Evolutionary conservation across 2,888 invertebrate genomes (phyloP).

Genomic region (Malthinus seriepunctatus): DNA sequence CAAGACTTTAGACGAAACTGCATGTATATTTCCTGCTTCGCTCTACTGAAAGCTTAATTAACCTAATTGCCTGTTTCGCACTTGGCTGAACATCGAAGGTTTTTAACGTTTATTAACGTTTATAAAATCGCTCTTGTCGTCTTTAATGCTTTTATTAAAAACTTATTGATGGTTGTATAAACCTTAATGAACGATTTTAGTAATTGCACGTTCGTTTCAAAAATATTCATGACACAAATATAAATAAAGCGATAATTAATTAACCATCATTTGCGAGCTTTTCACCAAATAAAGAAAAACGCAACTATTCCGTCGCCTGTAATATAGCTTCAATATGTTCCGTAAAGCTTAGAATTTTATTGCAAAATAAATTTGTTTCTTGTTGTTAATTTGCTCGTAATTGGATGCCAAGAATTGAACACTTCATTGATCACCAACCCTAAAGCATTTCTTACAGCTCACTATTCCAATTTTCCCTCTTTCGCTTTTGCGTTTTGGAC

Average conservation of each 20-base stretch:
- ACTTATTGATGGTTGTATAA: conserved; percentile 13
- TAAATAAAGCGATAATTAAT: neutral
- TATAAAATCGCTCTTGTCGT: conserved; percentile 27
- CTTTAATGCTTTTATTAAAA: conserved; percentile 19
- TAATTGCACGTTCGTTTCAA: neutral
- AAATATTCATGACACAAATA: neutral
- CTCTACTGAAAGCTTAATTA: conserved; percentile 38
- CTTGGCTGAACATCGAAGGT: conserved; percentile 34
- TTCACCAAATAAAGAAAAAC: too few relatives aligned
- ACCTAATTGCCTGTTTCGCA: conserved; percentile 40
- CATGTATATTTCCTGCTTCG: conserved; percentile 35
- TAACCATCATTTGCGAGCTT: too few relatives aligned
- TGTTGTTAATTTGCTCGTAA: too few relatives aligned
- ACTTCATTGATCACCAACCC: too few relatives aligned
- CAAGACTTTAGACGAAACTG: conserved; percentile 32
- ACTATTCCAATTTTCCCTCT: too few relatives aligned
- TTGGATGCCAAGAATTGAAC: too few relatives aligned
- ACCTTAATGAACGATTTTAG: conserved; percentile 1
- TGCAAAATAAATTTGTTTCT: too few relatives aligned
- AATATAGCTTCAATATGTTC: too few relatives aligned
- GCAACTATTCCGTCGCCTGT: too few relatives aligned
- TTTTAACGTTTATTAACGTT: conserved; percentile 34
- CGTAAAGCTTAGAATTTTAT: too few relatives aligned
- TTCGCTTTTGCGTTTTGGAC: too few relatives aligned
- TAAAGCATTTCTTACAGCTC: too few relatives aligned